Evolutionary conservation across 2,797 vertebrate genomes (phyloP), one percentile per base, ranked within the genome.

Genomic region (Cheirogaleus major): DNA sequence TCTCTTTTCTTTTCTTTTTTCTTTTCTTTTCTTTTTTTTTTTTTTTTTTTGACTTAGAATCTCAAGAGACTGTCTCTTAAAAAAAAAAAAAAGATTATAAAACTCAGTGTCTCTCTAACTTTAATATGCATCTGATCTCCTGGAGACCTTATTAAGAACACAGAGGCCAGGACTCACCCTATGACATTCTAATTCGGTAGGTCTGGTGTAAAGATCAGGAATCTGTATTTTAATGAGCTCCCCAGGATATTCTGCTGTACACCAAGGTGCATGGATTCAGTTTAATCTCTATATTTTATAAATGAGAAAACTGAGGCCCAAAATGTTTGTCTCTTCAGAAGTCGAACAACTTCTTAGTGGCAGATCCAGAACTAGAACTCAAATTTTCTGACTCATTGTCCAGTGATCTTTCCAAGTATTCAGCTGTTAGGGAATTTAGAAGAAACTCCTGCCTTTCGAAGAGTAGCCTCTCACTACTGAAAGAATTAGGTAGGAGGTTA

Each of bases 151-250:
- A 69, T 63, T 50, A 79, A 55, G 81, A 95, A 59, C 50, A 72
- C n/a, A 76, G 35, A 89, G 38, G 20, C 80, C 41, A 23, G 32
- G 43, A 87, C 61, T 89, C 52, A 79, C 23, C 70, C 65, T 84
- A 7, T 55, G 14, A 61, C 61, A 83, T 91, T 85, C 67, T 92
- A 78, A 85, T 84, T 90, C 61, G 75, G 61, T 30, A 89, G 69
- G 67, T 91, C 73, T 75, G n/a, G 73, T n/a, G 30, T 88, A 45
- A 87, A 87, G 27, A 85, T 79, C 59, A 83, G 59, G 11, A 86
- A 45, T 63, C 72, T 38, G 23, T 88, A 82, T 88, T 95, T 96
- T 93, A 86, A 94, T 38, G 90, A 89, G 50, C 20, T 88, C 80
- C 41, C 63, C 43, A 12, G 72, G 25, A 59, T 83, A 89, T 57